phyloP scores from a whole-genome alignment of 2,797 vertebrate genomes.

The Lerista edwardsae region DNA sequence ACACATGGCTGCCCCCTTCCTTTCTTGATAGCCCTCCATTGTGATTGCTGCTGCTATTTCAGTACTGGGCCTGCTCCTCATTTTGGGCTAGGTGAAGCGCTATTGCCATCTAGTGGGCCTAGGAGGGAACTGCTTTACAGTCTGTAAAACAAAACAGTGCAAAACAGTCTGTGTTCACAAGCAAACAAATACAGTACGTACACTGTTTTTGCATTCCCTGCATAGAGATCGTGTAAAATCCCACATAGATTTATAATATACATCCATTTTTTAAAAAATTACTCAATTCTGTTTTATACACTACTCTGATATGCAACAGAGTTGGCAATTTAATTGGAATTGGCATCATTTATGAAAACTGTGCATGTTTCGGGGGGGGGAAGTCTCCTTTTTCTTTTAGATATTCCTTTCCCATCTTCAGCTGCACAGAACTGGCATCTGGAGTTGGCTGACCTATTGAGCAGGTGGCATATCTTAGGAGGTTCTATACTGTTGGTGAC shows the following conservation, averaged over 20 bases:
- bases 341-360: background rate
- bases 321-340: background rate
- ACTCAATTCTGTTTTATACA: too few species aligned
- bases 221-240: background rate
- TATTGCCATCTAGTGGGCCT: background rate
- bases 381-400: too few species aligned
- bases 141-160: too few species aligned
- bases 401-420: background rate
- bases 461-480: background rate
- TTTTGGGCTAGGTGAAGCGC: background rate
- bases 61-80: background rate
- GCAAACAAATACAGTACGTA: background rate
- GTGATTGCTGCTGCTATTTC: background rate
- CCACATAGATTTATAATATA: background rate
- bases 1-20: background rate
- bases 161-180: background rate
- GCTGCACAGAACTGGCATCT: too few species aligned
- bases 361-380: background rate
- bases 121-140: background rate
- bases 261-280: background rate
- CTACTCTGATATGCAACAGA: too few species aligned
- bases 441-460: background rate
- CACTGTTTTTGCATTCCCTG: background rate
- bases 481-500: background rate
- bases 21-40: constrained; percentile 2